Evolutionary conservation across 2,797 vertebrate species (phyloP).

Genomic region (Chelon auratus): DNA sequence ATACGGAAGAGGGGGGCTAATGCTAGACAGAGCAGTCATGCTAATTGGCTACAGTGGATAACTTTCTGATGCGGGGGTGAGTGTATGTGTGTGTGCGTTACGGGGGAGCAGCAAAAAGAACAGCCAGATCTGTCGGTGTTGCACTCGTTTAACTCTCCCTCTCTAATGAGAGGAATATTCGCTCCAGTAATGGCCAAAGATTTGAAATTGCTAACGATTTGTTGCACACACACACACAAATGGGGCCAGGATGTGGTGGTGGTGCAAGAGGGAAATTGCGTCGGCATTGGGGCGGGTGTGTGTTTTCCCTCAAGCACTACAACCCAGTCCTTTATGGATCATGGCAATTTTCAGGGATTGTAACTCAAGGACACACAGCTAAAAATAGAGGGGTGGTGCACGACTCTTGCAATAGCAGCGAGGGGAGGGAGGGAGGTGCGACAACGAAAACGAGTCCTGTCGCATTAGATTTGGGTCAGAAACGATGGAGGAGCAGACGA

Average conservation of each 20-base stretch:
- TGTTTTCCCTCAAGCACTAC: conserved; percentile 62
- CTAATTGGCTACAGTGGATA: conserved; percentile 83
- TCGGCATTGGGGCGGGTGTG: conserved; percentile 35
- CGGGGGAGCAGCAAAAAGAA: conserved; percentile 42
- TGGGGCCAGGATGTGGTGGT: background rate
- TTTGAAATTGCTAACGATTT: conserved; percentile 64
- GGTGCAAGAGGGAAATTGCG: conserved; percentile 20
- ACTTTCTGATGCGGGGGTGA: conserved; percentile 66
- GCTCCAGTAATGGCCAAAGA: conserved; percentile 65
- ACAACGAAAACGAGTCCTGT: conserved; percentile 68
- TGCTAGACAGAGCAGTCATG: conserved; percentile 75
- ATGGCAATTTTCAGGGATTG: conserved; percentile 76
- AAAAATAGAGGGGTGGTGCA: conserved; percentile 79
- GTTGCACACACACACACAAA: conserved; percentile 40
- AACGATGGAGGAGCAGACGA: conserved; percentile 59
- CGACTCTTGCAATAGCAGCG: conserved; percentile 44
- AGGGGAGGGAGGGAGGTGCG: conserved; percentile 18
- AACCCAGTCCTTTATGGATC: conserved; percentile 71
- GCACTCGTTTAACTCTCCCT: conserved; percentile 71
- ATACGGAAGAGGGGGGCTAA: conserved; percentile 58
- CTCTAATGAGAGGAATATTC: conserved; percentile 77
- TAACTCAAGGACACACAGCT: conserved; percentile 81
- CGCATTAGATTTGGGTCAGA: conserved; percentile 80
- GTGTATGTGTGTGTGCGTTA: conserved; percentile 19
- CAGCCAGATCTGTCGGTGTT: conserved; percentile 66